Conservation (phyloP, 2,797 vertebrate genomes). For the Muraenolepis orangiensis region DNA sequence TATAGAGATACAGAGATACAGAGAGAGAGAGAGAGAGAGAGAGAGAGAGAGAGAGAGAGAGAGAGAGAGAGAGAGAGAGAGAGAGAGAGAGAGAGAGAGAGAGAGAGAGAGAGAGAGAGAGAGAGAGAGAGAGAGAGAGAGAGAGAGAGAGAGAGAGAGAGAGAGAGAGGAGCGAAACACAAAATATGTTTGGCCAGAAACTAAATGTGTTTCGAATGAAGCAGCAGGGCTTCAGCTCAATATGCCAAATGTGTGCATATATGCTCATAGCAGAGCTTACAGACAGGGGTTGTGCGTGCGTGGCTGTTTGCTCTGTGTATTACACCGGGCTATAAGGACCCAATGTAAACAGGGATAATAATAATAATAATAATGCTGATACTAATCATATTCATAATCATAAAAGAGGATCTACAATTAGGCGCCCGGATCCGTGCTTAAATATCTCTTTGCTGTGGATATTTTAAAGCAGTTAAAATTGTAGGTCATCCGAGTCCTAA, state of each 20-base stretch:
- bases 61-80: background rate
- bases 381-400: slow-evolving; percentile 13
- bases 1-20: slow-evolving; percentile 21
- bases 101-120: slow-evolving; percentile 9
- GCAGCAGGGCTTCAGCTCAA: slow-evolving; percentile 9
- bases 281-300: background rate
- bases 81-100: background rate
- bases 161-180: background rate
- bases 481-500: background rate
- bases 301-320: background rate
- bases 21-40: background rate
- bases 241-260: slow-evolving; percentile 6
- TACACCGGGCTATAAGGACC: background rate
- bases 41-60: slow-evolving; percentile 25
- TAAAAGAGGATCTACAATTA: slow-evolving; percentile 18
- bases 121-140: slow-evolving; percentile 14
- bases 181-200: slow-evolving; percentile 13
- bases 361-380: slow-evolving; percentile 12
- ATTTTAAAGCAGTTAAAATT: background rate
- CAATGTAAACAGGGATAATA: slow-evolving; percentile 11
- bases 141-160: background rate
- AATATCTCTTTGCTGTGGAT: background rate
- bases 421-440: background rate
- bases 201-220: slow-evolving; percentile 57
- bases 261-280: background rate